Evolutionary conservation across 2,888 invertebrate species (phyloP), one percentile per base, ranked within the genome.

Genomic region (Tetrapedia diversipes): DNA sequence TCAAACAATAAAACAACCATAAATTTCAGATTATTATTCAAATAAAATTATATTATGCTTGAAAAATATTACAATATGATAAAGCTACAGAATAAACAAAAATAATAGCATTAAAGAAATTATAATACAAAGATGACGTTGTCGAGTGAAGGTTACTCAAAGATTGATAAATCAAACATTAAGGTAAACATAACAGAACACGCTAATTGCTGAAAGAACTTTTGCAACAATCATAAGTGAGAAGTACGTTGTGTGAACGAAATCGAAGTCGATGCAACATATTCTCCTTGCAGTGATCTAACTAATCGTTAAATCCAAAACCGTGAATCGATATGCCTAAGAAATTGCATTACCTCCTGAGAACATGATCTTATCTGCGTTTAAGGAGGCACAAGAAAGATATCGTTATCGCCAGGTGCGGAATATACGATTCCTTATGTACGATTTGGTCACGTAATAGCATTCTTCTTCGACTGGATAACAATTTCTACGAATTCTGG

Each of bases 351-450:
- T n/a, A n/a, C n/a, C 10, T 27, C 68, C 24, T 63, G 39, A 63
- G 61, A 32, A 43, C 53, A 8, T 29, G 39, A 11, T 43, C 54
- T 80, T 83, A 82, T 84, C 80, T 69, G 45, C 10, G 19, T 19
- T 53, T 37, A 61, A 61, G 29, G 57, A 82, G 65, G 51, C 60
- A 24, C 43, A 34, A 71, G 54, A 54, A 45, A 77, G 83, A 82
- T 84, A 82, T 66, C 53, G 67, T 85, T 84, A 84, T 84, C 83
- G 65, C 66, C 75, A 82, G 82, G 73, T 84, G 70, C 71, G 66
- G 34, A 24, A 32, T 56, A 8, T 43, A 34, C 27, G 16, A 32
- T 49, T 41, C 57, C n/a, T 29, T 57, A 65, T 66, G 29, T 60
- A 63, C 34, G 39, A 32, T 49, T 57, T 37, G 43, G 57, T 64